Evolutionary conservation across 1,140 invertebrate genomes (phyloP).

Genomic region (Danaus plexippus): DNA sequence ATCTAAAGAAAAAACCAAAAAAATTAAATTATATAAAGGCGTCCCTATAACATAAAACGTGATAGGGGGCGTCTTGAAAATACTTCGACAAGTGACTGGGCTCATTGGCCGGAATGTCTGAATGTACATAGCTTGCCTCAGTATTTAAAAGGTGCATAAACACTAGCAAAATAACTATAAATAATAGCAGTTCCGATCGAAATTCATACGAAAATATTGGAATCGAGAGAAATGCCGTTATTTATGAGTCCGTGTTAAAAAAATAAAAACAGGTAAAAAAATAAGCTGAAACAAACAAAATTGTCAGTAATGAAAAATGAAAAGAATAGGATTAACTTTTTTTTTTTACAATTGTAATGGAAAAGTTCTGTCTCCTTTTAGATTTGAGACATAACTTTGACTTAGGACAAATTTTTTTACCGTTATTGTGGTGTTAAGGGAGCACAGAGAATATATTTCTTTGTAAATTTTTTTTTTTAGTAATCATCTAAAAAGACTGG

Average conservation of each 20-base stretch:
- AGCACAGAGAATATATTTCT: constrained; percentile 29
- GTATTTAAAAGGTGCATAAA: constrained; percentile 30
- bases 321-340: constrained; percentile 27
- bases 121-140: constrained; percentile 24
- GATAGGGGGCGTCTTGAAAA: constrained; percentile 13
- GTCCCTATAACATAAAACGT: constrained; percentile 25
- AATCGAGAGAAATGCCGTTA: constrained; percentile 22
- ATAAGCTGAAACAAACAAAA: constrained; percentile 58
- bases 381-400: constrained; percentile 14
- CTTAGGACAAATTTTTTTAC: constrained; percentile 63
- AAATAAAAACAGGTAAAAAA: constrained; percentile 48
- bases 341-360: constrained; percentile 8
- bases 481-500: constrained; percentile 29
- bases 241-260: constrained; percentile 35
- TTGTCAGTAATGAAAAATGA: constrained; percentile 29
- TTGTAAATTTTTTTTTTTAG: constrained; percentile 7
- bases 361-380: constrained; percentile 13
- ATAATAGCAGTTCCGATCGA: constrained; percentile 13
- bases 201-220: neutral
- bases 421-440: constrained; percentile 46
- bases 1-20: constrained; percentile 30
- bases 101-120: constrained; percentile 7
- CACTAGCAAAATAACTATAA: constrained; percentile 27
- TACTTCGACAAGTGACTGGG: constrained; percentile 24
- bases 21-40: constrained; percentile 10